phyloP scores from a whole-genome alignment of 2,113 vertebrate species.

The Lucifuga dentata region DNA sequence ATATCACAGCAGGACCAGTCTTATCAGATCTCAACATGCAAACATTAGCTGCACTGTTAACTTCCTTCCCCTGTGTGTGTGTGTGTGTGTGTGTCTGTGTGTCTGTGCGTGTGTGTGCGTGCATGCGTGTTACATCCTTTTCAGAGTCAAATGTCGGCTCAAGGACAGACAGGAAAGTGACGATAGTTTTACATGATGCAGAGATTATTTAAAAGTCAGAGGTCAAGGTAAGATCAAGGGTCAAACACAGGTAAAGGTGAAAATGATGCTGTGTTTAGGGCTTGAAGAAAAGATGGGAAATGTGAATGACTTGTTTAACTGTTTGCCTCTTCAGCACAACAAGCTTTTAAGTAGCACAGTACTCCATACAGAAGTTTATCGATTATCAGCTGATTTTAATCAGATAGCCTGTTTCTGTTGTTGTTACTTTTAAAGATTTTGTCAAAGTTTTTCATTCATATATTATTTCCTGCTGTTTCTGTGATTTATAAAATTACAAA shows the following conservation, averaged over 20 bases:
- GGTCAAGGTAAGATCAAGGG: no score
- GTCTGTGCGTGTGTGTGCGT: slow-evolving; percentile 12
- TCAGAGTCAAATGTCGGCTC: slow-evolving; percentile 48
- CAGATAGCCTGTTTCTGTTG: no score
- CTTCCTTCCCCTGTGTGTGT: slow-evolving; percentile 44
- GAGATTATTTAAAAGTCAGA: slow-evolving; percentile 10
- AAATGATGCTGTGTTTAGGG: slow-evolving; percentile 23
- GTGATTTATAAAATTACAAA: no score
- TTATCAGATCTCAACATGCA: slow-evolving; percentile 69
- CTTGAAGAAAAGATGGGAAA: not conserved
- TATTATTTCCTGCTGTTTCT: no score
- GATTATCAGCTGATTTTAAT: no score
- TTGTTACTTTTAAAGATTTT: no score
- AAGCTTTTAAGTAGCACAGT: no score
- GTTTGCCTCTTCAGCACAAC: no score
- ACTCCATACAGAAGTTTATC: no score
- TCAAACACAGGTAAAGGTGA: no score
- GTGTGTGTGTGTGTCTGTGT: slow-evolving; percentile 11
- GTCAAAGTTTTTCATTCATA: no score
- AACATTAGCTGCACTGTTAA: slow-evolving; percentile 52
- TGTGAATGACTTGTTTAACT: not conserved
- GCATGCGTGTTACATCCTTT: slow-evolving; percentile 2
- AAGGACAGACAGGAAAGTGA: slow-evolving; percentile 10
- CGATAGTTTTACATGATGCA: slow-evolving; percentile 7
- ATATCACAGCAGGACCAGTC: slow-evolving; percentile 54